Evolutionary conservation across 2,797 vertebrate species (phyloP).

Genomic region (Margarornis squamiger): DNA sequence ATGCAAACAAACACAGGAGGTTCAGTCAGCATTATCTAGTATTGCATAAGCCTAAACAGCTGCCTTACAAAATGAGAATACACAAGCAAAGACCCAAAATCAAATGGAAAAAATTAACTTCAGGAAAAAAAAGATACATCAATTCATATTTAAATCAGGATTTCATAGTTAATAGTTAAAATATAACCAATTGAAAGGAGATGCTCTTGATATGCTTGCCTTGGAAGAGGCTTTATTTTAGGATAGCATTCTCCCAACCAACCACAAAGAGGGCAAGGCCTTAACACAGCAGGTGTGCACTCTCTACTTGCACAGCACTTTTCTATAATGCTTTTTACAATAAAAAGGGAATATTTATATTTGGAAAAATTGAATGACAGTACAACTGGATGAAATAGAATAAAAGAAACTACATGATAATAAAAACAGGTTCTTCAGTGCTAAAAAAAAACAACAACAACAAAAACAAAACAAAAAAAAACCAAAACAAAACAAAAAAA

Average conservation of each 20-base stretch:
- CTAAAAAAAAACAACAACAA: too few species aligned
- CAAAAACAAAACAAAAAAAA: too few species aligned
- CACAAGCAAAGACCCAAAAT: not conserved
- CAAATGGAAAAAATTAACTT: conserved; percentile 12
- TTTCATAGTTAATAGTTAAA: conserved; percentile 15
- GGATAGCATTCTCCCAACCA: not conserved
- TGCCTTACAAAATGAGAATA: conserved; percentile 16
- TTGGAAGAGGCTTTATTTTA: not conserved
- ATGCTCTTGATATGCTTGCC: not conserved
- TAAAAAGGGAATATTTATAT: not conserved
- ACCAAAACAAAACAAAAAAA: too few species aligned
- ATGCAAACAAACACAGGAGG: conserved; percentile 36
- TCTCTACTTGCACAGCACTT: not conserved
- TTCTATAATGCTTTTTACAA: not conserved
- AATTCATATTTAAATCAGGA: conserved; percentile 34
- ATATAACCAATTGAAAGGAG: not conserved
- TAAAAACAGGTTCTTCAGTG: not conserved
- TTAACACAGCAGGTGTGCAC: not conserved
- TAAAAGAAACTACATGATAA: not conserved
- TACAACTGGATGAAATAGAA: not conserved
- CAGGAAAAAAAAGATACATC: not conserved
- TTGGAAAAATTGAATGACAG: not conserved
- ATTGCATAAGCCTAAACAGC: conserved; percentile 22
- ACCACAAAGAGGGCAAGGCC: not conserved
- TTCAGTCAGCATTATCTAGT: conserved; percentile 32